A percentile compares a stretch with the other conserved stretches of the same genome.
phyloP scores from a whole-genome alignment of 2,797 vertebrate genomes.

The Coendou prehensilis region DNA sequence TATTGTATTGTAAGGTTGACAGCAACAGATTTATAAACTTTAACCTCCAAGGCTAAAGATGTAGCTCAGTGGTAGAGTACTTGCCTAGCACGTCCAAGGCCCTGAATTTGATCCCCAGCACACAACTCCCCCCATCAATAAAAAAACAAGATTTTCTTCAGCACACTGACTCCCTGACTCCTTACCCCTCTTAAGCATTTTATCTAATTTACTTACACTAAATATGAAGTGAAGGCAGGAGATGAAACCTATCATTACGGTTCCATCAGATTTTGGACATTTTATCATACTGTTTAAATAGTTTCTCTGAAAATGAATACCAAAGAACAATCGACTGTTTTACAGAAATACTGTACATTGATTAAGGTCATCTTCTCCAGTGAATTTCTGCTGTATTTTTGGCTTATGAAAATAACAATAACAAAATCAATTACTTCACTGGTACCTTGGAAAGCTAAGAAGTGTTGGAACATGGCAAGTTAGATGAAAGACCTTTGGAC shows the following conservation, averaged over 20 bases:
- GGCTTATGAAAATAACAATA: slow-evolving; percentile 32
- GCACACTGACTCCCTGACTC: background rate
- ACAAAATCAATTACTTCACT: background rate
- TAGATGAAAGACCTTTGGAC: slow-evolving; percentile 99
- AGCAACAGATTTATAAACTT: background rate
- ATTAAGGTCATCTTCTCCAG: background rate
- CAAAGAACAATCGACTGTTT: background rate
- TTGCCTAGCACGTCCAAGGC: background rate
- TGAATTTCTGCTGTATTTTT: background rate
- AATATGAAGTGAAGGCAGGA: slow-evolving; percentile 26
- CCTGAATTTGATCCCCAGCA: background rate
- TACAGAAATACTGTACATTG: background rate
- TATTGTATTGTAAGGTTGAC: background rate
- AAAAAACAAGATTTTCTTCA: slow-evolving; percentile 38
- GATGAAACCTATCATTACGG: background rate
- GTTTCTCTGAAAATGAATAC: background rate
- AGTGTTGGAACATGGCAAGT: slow-evolving; percentile 98
- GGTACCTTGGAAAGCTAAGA: slow-evolving; percentile 94
- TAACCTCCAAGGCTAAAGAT: background rate
- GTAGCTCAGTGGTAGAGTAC: background rate
- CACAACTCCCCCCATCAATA: background rate
- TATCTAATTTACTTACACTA: background rate
- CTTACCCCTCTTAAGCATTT: background rate
- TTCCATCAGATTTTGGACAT: background rate
- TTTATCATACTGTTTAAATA: background rate